Conservation (phyloP, 2,888 invertebrate genomes). For the Amphipoea oculea region DNA sequence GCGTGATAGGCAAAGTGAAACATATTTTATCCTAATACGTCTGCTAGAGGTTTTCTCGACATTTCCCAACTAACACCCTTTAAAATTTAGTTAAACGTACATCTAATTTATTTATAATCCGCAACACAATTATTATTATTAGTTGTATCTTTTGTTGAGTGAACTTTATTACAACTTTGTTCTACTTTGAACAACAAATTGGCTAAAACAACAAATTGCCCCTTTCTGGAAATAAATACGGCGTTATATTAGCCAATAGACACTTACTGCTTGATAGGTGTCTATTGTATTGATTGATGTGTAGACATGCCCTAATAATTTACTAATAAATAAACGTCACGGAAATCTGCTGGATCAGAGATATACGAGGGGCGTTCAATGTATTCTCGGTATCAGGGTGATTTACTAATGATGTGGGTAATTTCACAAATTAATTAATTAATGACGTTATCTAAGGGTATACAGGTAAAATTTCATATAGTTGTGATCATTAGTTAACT, state of each 20-base stretch:
- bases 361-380: too few relatives aligned
- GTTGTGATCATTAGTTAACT: too few relatives aligned
- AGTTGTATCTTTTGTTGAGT: conserved; percentile 40
- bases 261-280: too few relatives aligned
- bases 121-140: conserved; percentile 6
- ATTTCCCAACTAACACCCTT: conserved; percentile 23
- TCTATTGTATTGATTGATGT: too few relatives aligned
- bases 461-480: too few relatives aligned
- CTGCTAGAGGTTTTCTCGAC: conserved; percentile 72
- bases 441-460: too few relatives aligned
- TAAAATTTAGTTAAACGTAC: conserved; percentile 37
- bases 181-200: background rate
- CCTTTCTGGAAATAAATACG: background rate
- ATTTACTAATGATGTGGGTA: too few relatives aligned
- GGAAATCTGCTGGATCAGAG: background rate
- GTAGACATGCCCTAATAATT: background rate
- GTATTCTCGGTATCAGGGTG: too few relatives aligned
- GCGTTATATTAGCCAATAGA: background rate
- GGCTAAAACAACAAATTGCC: too few relatives aligned
- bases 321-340: background rate
- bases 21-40: conserved; percentile 68
- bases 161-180: background rate
- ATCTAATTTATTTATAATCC: conserved; percentile 37
- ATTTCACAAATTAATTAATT: too few relatives aligned
- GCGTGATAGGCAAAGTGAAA: conserved; percentile 61